Percentiles rank a stretch among this genome's conserved stretches.
Conservation (phyloP, 2,113 vertebrate species). For the Urocolius indicus region DNA sequence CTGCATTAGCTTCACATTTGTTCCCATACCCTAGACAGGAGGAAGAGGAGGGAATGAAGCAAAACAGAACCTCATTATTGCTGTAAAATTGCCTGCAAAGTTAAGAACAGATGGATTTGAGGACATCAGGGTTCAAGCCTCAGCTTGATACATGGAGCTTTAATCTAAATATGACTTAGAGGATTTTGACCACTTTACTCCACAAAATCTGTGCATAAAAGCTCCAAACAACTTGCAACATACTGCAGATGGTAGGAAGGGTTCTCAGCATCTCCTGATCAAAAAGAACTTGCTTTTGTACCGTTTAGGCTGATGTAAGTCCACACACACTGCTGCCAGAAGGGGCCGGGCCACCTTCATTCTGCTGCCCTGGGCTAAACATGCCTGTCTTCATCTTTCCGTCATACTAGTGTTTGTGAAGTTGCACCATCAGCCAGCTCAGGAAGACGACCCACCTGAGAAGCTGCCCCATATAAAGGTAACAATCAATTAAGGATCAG, state of each 20-base stretch:
- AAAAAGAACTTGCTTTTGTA: not conserved
- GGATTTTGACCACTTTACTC: not conserved
- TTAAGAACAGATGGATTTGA: not conserved
- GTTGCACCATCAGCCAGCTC: not conserved
- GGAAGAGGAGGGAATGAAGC: not conserved
- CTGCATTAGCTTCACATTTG: not conserved
- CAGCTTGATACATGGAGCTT: not conserved
- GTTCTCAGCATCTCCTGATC: not conserved
- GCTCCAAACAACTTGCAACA: not conserved
- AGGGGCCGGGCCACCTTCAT: not conserved
- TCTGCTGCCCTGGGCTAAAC: not conserved
- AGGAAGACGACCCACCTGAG: not conserved
- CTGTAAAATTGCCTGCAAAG: not conserved
- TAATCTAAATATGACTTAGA: not conserved
- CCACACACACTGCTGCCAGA: accelerated
- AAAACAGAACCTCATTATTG: not conserved
- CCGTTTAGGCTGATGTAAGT: not conserved
- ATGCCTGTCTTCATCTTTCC: not conserved
- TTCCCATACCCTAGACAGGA: not conserved
- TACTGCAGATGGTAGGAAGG: not conserved
- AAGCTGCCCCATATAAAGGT: not conserved
- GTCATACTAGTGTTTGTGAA: not conserved
- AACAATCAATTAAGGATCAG: not conserved
- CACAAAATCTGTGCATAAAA: not conserved
- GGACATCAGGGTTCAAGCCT: not conserved